Percentiles rank a stretch among this genome's conserved stretches.
Evolutionary conservation across 2,888 invertebrate species (phyloP).

Genomic region (Pomacea canaliculata): DNA sequence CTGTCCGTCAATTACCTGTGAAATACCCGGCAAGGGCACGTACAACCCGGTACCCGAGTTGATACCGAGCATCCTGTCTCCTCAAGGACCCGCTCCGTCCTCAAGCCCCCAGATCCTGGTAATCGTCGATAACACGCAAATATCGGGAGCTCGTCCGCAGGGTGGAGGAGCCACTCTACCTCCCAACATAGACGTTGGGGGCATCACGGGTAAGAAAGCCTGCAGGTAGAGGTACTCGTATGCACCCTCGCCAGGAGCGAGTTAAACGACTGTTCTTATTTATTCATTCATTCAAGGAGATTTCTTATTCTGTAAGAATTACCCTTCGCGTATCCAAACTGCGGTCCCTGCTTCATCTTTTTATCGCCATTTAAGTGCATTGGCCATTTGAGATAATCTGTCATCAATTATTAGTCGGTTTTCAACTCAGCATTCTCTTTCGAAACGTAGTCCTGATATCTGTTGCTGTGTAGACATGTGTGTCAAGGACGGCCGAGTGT

Average conservation of each 20-base stretch:
- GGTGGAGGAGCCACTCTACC: constrained; percentile 36
- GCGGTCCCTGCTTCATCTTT: too few relatives aligned
- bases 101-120: constrained; percentile 29
- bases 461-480: constrained; percentile 27
- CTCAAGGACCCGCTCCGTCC: constrained; percentile 38
- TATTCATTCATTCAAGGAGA: too few relatives aligned
- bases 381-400: background rate
- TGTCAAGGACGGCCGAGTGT: constrained; percentile 44
- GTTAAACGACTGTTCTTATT: too few relatives aligned
- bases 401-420: background rate
- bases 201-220: background rate
- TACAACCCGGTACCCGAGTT: constrained; percentile 51
- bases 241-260: too few relatives aligned
- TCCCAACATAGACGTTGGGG: background rate
- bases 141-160: constrained; percentile 31
- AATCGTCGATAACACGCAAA: constrained; percentile 36
- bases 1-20: constrained; percentile 49
- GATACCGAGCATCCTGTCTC: constrained; percentile 47
- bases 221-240: too few relatives aligned
- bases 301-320: too few relatives aligned
- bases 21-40: constrained; percentile 48
- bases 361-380: too few relatives aligned
- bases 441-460: background rate
- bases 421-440: background rate
- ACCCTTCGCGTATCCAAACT: too few relatives aligned